Base-by-base conservation (phyloP, 2,888 invertebrate genomes). In the Micoletzkya japonica region DNA sequence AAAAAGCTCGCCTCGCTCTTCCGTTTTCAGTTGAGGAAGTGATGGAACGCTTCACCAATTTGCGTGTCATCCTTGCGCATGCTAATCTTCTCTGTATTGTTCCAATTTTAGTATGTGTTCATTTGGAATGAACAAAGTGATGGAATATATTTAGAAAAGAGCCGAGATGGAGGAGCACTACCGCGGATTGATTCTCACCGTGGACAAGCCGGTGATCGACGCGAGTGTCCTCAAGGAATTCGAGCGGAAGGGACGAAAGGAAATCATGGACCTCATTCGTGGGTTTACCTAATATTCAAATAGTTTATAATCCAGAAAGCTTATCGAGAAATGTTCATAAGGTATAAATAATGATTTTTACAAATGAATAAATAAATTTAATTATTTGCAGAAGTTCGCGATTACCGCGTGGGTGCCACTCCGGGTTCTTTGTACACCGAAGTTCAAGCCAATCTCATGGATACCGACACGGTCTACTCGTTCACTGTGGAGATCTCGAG, bases 131-230 rank as follows among this genome's bases (percentile, higher is more conserved):
- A n/a, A n/a, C n/a, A n/a, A n/a, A n/a, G n/a, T n/a, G n/a, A n/a
- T n/a, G n/a, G n/a, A n/a, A n/a, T n/a, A n/a, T n/a, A n/a, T n/a
- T n/a, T 66, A 80, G 79, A 77, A 78, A 74, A 70, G 83, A 39
- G 80, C 81, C 28, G 83, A 83, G 67, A 75, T 79, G 28, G 82
- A 81, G 44, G 80, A 81, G 74, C 79, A 81, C 72, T 81, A 76
- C 44, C 74, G 75, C 54, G 63, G 75, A 39, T 66, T 78, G 26
- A 75, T 79, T 60, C 59, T 80, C 14, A 75, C 76, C 58, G 73
- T 76, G 1, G 74, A 73, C 34, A 80, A 80, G 67, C 78, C 78
- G 20, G 36, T 78, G 34, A 72, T 73, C 30, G 59, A 54, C 24
- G 2, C 50, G 14, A 24, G 24, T 2, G 30, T 56, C 2, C n/a